Percentiles rank a stretch among this genome's conserved stretches.
Conservation (phyloP, 2,113 vertebrate species). For the Hippocampus mohnikei region DNA sequence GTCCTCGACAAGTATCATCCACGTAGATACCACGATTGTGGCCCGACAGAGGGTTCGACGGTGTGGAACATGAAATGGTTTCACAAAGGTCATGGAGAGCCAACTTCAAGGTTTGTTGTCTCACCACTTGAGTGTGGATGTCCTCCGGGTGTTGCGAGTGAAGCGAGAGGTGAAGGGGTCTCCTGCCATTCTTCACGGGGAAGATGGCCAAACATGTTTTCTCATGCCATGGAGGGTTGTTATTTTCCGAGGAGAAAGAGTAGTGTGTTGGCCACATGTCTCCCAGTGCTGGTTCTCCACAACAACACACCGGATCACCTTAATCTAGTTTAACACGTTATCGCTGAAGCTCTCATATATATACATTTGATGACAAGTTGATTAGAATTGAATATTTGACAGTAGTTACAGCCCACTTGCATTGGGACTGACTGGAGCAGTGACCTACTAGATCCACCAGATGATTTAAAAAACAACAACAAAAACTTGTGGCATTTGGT, state of each 20-base stretch:
- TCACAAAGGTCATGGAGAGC: constrained; percentile 60
- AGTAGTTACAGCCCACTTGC: too few species aligned
- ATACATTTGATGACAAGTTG: too few species aligned
- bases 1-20: constrained; percentile 49
- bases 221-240: constrained; percentile 57
- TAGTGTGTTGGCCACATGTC: constrained; percentile 78
- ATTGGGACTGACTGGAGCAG: too few species aligned
- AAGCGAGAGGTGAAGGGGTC: constrained; percentile 25
- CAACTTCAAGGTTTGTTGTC: constrained; percentile 59
- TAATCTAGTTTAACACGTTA: too few species aligned
- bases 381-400: too few species aligned
- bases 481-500: too few species aligned
- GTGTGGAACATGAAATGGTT: constrained; percentile 58
- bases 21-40: constrained; percentile 34
- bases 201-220: constrained; percentile 66
- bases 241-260: constrained; percentile 58
- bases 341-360: too few species aligned
- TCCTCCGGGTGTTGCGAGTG: constrained; percentile 43
- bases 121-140: constrained; percentile 42
- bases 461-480: too few species aligned
- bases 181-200: constrained; percentile 53
- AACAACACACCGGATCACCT: too few species aligned
- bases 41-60: constrained; percentile 47
- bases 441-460: too few species aligned
- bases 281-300: constrained; percentile 28